phyloP scores from a whole-genome alignment of 2,888 invertebrate genomes.

The Lucinisca nassula region DNA sequence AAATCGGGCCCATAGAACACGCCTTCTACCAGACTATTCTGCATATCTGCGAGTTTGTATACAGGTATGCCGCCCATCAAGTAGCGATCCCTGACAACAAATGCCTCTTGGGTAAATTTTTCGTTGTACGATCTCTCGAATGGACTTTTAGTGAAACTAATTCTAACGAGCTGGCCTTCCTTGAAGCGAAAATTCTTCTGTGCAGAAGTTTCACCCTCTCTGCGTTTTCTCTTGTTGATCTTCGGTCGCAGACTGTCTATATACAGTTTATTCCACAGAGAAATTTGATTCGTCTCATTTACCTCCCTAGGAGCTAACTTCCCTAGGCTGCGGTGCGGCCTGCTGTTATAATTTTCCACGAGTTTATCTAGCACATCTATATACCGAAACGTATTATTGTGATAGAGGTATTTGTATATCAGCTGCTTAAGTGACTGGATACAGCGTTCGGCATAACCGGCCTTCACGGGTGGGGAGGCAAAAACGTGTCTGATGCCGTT shows the following conservation, averaged over 20 bases:
- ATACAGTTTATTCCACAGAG: neutral
- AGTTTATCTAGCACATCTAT: constrained; percentile 5
- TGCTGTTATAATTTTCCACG: neutral
- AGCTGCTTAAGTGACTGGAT: too few species aligned
- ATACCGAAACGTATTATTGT: neutral
- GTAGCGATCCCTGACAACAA: neutral
- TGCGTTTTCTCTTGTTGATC: neutral
- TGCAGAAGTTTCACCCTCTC: neutral
- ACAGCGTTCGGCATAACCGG: too few species aligned
- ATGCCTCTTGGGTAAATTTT: neutral
- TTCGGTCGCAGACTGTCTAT: neutral
- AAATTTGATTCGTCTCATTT: neutral
- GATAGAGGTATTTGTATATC: neutral
- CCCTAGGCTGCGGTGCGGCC: neutral
- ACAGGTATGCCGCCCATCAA: neutral
- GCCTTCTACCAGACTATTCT: neutral
- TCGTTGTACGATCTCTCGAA: neutral
- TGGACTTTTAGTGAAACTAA: neutral
- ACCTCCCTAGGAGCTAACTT: neutral
- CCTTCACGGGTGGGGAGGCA: too few species aligned
- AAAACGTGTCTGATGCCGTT: too few species aligned
- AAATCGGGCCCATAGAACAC: neutral
- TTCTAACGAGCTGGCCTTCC: neutral
- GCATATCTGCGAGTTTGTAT: neutral
- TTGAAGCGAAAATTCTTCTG: neutral